Percentiles rank a stretch among this genome's conserved stretches.
These are phyloP conservation scores for Gyrodactylus salaris DNA, from an alignment of 1,140 invertebrate species.

Conservation along the genomic window DNA sequence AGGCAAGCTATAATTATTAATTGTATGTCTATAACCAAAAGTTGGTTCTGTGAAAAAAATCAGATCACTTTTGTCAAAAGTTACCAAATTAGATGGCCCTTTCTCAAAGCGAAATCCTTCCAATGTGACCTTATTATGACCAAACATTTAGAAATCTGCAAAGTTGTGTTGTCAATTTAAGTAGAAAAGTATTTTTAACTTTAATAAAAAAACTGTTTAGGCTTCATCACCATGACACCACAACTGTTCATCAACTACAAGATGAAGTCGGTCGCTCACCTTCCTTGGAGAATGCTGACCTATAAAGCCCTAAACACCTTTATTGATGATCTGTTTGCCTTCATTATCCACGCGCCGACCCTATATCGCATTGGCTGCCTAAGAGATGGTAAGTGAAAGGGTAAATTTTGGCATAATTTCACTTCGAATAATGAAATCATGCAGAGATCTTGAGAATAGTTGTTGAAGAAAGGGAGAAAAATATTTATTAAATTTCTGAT, in stretches of 20 bases:
- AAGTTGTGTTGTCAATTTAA: no score
- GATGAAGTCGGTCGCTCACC: slow-evolving; percentile 80
- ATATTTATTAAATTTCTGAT: slow-evolving; percentile 8
- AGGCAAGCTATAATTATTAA: no score
- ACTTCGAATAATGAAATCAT: background rate
- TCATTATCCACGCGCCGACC: slow-evolving; percentile 96
- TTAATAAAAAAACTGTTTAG: slow-evolving; percentile 14
- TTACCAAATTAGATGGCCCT: no score
- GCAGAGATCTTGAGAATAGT: no score
- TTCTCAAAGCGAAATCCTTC: no score
- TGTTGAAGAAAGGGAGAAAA: no score
- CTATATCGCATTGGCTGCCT: slow-evolving; percentile 70
- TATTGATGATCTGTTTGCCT: slow-evolving; percentile 96
- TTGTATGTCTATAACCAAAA: no score
- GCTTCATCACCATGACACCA: slow-evolving; percentile 99
- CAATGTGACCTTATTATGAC: no score
- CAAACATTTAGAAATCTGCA: no score
- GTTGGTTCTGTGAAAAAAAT: no score
- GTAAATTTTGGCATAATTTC: background rate
- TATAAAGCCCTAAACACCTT: slow-evolving; percentile 99
- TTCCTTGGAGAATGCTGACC: slow-evolving; percentile 95
- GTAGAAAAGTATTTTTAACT: slow-evolving; percentile 1
- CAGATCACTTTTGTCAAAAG: no score
- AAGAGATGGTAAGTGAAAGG: slow-evolving; percentile 37
- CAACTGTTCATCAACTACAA: slow-evolving; percentile 98